Base-by-base conservation (phyloP, 2,888 invertebrate species). In the Mellilla xanthometata region DNA sequence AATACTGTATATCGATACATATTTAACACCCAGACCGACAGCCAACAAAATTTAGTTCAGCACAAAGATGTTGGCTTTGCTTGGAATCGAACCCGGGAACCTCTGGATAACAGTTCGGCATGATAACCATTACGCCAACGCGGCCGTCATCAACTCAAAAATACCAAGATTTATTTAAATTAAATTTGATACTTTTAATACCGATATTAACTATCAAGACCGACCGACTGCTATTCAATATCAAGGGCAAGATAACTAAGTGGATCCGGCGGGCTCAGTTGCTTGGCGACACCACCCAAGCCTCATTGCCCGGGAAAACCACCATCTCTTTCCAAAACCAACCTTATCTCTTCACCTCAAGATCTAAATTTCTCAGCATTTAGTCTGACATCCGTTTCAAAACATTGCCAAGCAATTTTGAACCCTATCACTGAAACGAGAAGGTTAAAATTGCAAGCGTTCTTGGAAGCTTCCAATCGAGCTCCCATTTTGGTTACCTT, bases 161-260 rank as follows among this genome's bases (percentile, higher is more conserved):
- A n/a, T n/a, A n/a, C n/a, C n/a, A n/a, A n/a, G n/a, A n/a, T n/a
- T n/a, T n/a, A n/a, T n/a, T n/a, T n/a, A n/a, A n/a, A n/a, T n/a
- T n/a, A n/a, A n/a, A n/a, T n/a, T n/a, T n/a, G n/a, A n/a, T n/a
- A n/a, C n/a, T n/a, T n/a, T n/a, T n/a, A n/a, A n/a, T n/a, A n/a
- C n/a, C n/a, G n/a, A 24, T 2, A 24, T 7, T 34, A 28, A 32
- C 40, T 35, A 40, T 27, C 45, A 40, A 27, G 39, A 33, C 8
- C 34, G 39, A 41, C 31, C 41, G 36, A 33, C 38, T 41, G 12
- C 41, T 40, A 51, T 45, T 62, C 56, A 68, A 62, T 65, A 66
- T 54, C 52, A 54, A 57, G 51, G 55, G 44, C 48, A 55, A 43
- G 34, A 38, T 12, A 49, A 39, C 39, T 48, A 33, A 34, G 43